A percentile compares a stretch with the other conserved stretches of the same genome.
Evolutionary conservation across 1,140 invertebrate species (phyloP).

Genomic region (Drosophila cardini): DNA sequence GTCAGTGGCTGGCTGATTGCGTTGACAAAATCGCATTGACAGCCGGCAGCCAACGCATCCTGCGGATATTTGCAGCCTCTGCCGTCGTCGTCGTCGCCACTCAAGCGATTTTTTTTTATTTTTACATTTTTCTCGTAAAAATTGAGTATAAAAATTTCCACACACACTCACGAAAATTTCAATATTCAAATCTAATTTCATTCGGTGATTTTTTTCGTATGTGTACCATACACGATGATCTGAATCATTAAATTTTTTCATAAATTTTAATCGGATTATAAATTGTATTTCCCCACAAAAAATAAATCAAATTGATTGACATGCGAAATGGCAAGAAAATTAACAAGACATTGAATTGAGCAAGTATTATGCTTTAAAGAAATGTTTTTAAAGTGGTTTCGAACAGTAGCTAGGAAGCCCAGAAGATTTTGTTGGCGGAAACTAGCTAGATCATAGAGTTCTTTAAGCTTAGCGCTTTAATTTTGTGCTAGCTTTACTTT

Average conservation of each 20-base stretch:
- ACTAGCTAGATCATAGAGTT: no score
- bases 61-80: slow-evolving; percentile 69
- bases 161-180: slow-evolving; percentile 1
- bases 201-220: slow-evolving; percentile 1
- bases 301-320: slow-evolving; percentile 1
- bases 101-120: slow-evolving; percentile 15
- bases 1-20: slow-evolving; percentile 64
- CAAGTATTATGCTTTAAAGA: no score
- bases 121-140: slow-evolving; percentile 11
- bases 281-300: slow-evolving; percentile 9
- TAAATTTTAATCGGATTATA: slow-evolving; percentile 16
- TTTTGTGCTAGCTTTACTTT: background rate
- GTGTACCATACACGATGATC: background rate
- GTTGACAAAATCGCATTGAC: slow-evolving; percentile 77
- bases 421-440: background rate
- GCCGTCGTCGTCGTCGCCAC: background rate
- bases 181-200: slow-evolving; percentile 19
- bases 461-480: no score
- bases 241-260: slow-evolving; percentile 4
- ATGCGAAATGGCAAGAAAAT: background rate
- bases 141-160: background rate
- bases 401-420: no score
- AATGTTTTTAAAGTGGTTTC: no score
- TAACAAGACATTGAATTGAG: background rate
- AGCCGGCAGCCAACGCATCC: slow-evolving; percentile 58